Evolutionary conservation across 2,888 invertebrate species (phyloP), one percentile per base, ranked within the genome.

Genomic region (Eumerus sabulonum): DNA sequence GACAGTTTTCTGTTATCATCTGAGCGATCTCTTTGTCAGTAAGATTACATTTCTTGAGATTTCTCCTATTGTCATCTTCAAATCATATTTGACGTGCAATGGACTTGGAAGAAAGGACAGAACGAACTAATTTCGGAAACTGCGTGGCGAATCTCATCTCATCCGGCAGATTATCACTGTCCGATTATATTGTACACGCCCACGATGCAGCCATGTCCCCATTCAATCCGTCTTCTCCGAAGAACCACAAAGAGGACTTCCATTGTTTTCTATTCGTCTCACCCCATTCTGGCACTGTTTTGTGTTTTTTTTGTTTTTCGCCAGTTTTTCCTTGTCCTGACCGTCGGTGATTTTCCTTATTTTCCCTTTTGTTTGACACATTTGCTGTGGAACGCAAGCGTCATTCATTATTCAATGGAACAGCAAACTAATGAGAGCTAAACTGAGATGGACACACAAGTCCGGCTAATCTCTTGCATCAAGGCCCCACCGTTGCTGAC

Each of bases 391-490:
- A 59, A 63, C 62, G 47, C 57, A 63, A 67, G 62, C 56, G 62
- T 38, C 57, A 77, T 77, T 73, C 68, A 74, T 72, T 76, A 71
- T 79, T 74, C 63, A 74, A 64, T 60, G 68, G 63, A 74, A 64
- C 64, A 68, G 74, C 44, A 74, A 68, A 79, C 79, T 79, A 79
- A 79, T 79, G 74, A 79, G 74, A 68, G 63, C 72, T 57, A 51
- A 77, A 77, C 73, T 67, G 36, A 73, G 77, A 77, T 73, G 73
- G 72, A 77, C 77, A 77, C 71, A 60, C 66, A 73, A 77, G 77
- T 77, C 77, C 77, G 57, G 77, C 77, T 77, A 77, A 77, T 77
- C 72, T 73, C 47, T 42, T 40, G 72, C 44, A 73, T 17, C 77
- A 77, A 77, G 77, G 77, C 72, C 77, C 57, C 72, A 60, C 57